Percentiles rank a stretch among this genome's conserved stretches.
Evolutionary conservation across 2,113 vertebrate species (phyloP).

Genomic region (Hassar affinis): DNA sequence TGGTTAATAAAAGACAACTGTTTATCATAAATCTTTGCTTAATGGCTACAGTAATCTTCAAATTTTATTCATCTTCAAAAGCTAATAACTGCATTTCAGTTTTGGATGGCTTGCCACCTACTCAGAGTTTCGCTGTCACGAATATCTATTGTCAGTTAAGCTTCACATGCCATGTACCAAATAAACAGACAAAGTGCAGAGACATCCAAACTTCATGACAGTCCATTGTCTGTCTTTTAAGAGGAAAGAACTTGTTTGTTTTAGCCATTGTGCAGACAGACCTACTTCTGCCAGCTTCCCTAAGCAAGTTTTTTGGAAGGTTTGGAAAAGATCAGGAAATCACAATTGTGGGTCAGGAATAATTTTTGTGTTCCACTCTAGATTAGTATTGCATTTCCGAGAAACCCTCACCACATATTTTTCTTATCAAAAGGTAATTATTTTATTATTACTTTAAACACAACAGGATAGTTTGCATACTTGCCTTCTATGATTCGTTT

Average conservation of each 20-base stretch:
- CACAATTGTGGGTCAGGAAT: slow-evolving; percentile 51
- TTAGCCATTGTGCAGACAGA: slow-evolving; percentile 64
- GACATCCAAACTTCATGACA: slow-evolving; percentile 51
- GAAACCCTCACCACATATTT: slow-evolving; percentile 56
- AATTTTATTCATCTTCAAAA: slow-evolving; percentile 59
- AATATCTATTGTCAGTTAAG: slow-evolving; percentile 44
- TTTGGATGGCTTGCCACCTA: slow-evolving; percentile 52
- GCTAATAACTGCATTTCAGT: slow-evolving; percentile 42
- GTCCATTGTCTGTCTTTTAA: slow-evolving; percentile 60
- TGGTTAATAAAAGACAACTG: slow-evolving; percentile 30
- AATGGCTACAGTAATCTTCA: slow-evolving; percentile 32
- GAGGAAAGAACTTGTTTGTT: slow-evolving; percentile 64
- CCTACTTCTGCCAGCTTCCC: slow-evolving; percentile 59
- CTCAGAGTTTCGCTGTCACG: slow-evolving; percentile 47
- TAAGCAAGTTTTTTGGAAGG: slow-evolving; percentile 58
- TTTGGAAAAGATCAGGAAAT: slow-evolving; percentile 51
- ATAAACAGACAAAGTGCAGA: slow-evolving; percentile 55
- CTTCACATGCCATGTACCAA: slow-evolving; percentile 57
- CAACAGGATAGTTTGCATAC: slow-evolving; percentile 48
- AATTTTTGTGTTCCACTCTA: slow-evolving; percentile 58
- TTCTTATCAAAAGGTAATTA: slow-evolving; percentile 57
- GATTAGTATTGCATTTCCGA: slow-evolving; percentile 57
- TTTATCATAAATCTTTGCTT: slow-evolving; percentile 28
- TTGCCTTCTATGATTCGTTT: slow-evolving; percentile 43
- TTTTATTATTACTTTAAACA: slow-evolving; percentile 57